These are phyloP conservation scores for Falco cherrug DNA, from an alignment of 2,797 vertebrate species.

Conservation along the genomic window DNA sequence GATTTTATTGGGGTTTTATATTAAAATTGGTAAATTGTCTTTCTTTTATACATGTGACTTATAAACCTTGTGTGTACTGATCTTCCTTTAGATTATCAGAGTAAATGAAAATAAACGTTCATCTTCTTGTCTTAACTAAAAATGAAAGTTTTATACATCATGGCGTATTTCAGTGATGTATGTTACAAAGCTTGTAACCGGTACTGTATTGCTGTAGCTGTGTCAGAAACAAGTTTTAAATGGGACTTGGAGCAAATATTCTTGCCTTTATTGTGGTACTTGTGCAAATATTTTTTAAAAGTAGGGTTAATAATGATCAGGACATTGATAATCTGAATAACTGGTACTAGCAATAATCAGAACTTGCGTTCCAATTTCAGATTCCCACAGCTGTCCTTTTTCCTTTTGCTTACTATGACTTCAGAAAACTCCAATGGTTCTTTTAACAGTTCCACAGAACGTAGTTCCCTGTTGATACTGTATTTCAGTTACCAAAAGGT, in stretches of 20 bases:
- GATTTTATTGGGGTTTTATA: background rate
- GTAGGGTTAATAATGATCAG: background rate
- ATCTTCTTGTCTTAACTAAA: slow-evolving; percentile 18
- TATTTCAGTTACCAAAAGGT: background rate
- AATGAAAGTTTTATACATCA: background rate
- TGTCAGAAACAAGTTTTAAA: background rate
- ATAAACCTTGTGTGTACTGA: background rate
- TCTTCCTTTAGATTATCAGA: slow-evolving; percentile 19
- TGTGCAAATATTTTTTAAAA: slow-evolving; percentile 6
- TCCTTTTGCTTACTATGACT: background rate
- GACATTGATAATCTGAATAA: background rate
- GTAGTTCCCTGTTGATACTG: background rate
- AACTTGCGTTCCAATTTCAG: background rate
- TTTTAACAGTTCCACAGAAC: background rate
- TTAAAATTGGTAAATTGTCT: background rate
- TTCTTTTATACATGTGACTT: background rate
- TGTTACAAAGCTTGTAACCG: background rate
- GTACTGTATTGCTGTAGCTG: background rate
- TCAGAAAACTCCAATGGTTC: background rate
- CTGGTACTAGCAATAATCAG: background rate
- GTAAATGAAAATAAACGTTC: background rate
- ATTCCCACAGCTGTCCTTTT: background rate
- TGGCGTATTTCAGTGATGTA: background rate
- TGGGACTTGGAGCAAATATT: background rate
- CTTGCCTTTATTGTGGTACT: background rate